Conservation (phyloP, 2,888 invertebrate species). For the Polymixis lichenea region DNA sequence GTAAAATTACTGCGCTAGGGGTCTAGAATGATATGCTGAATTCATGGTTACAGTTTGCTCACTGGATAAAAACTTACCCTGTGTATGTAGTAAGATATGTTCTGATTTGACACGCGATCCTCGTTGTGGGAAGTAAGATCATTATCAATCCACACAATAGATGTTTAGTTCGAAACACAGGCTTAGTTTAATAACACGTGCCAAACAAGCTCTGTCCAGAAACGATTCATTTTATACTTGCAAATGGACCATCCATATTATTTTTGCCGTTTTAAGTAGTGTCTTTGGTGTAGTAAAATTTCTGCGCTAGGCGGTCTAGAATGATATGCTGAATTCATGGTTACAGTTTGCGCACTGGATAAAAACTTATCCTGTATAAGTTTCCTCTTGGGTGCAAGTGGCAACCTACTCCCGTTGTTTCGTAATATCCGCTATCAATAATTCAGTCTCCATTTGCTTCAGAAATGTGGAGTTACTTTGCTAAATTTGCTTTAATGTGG, state of each 20-base stretch:
- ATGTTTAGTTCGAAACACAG: conserved; percentile 70
- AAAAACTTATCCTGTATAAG: no score
- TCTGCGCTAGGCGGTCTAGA: no score
- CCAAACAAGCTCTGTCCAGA: conserved; percentile 64
- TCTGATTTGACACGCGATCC: conserved; percentile 72
- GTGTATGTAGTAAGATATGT: conserved; percentile 22
- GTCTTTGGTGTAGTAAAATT: no score
- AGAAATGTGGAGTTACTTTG: conserved; percentile 13
- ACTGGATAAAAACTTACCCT: no score
- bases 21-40: no score
- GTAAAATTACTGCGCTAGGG: no score
- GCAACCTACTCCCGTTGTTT: background rate
- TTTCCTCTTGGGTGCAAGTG: background rate
- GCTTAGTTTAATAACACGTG: conserved; percentile 56
- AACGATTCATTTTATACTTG: conserved; percentile 71
- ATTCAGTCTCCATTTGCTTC: background rate
- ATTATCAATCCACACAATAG: conserved; percentile 72
- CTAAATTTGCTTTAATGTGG: conserved; percentile 46
- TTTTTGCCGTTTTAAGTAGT: conserved; percentile 56
- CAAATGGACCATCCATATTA: conserved; percentile 62
- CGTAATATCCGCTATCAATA: background rate
- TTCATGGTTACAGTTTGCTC: no score
- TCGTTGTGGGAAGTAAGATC: conserved; percentile 68
- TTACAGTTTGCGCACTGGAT: no score
- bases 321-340: no score